Evolutionary conservation across 2,113 vertebrate genomes (phyloP).

Genomic region (Emydocephalus ijimae): DNA sequence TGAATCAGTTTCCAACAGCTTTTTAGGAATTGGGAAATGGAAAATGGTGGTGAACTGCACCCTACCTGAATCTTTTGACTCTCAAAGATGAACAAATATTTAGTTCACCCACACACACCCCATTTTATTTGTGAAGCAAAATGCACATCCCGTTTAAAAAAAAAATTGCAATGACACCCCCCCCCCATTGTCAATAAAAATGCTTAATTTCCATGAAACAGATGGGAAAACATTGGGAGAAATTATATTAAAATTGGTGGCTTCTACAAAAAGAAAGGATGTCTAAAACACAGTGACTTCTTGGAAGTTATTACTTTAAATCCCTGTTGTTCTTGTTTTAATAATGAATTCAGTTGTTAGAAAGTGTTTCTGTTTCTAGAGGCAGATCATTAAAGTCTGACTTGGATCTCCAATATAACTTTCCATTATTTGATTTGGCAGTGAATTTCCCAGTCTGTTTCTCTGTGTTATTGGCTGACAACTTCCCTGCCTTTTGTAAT

Average conservation of each 20-base stretch:
- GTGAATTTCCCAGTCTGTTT: too few relatives aligned
- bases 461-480: not conserved
- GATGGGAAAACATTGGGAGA: slow-evolving; percentile 75
- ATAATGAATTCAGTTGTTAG: slow-evolving; percentile 51
- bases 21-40: not conserved
- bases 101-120: too few relatives aligned
- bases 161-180: slow-evolving; percentile 19
- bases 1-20: not conserved
- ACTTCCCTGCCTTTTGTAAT: not conserved
- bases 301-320: slow-evolving; percentile 41
- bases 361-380: not conserved
- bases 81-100: not conserved
- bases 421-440: not conserved
- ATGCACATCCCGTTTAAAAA: not conserved
- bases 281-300: slow-evolving; percentile 60
- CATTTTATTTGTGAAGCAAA: not conserved
- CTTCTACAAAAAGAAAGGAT: slow-evolving; percentile 69
- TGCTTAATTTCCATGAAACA: slow-evolving; percentile 74
- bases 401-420: slow-evolving; percentile 25
- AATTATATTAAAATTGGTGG: slow-evolving; percentile 53
- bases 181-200: slow-evolving; percentile 59
- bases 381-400: slow-evolving; percentile 2
- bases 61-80: not conserved
- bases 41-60: not conserved
- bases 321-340: slow-evolving; percentile 9